Evolutionary conservation across 2,888 invertebrate genomes (phyloP), one percentile per base, ranked within the genome.

Genomic region (Calameuta idolon): DNA sequence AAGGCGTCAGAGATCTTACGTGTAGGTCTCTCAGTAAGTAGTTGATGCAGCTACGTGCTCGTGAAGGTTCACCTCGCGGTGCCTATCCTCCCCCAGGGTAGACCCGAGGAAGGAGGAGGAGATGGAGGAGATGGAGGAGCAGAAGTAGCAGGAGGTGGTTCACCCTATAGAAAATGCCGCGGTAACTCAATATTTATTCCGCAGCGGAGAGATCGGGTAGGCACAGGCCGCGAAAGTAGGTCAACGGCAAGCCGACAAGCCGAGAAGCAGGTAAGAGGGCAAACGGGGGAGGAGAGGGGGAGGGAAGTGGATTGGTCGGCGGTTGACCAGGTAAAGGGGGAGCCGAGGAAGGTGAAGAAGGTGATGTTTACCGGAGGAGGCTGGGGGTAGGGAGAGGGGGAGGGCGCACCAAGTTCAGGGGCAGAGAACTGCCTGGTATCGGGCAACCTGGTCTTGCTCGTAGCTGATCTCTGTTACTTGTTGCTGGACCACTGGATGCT

Each of bases 381-480:
- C 15, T 40, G 40, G 15, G 15, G 15, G 4, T 33, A 33, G 40
- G 37, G 1, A 11, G 35, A 0, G 35, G 35, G 15, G 85, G 85
- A 84, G 87, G 84, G 86, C 87, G 87, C 88, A 87, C 85, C 91
- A 91, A 91, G 91, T 91, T 91, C 91, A 91, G 89, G 90, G 90
- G 88, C 91, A 89, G 83, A 84, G 86, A 40, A 4, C 40, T 15
- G 40, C 40, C 40, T 40, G 40, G 40, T 40, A 40, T 40, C 40
- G 40, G 40, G 40, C 40, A 40, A 40, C 40, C 40, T 15, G 40
- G 40, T 40, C 40, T 40, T 15, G 40, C 40, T 40, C 15, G 15
- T 40, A 15, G 40, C 15, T 15, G 40, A 15, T 40, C 40, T 40
- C 40, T 15, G 40, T 40, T 40, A 15, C 40, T 40, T 15, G 4